Evolutionary conservation across 1,140 invertebrate species (phyloP).

Genomic region (Micrasema minimum): DNA sequence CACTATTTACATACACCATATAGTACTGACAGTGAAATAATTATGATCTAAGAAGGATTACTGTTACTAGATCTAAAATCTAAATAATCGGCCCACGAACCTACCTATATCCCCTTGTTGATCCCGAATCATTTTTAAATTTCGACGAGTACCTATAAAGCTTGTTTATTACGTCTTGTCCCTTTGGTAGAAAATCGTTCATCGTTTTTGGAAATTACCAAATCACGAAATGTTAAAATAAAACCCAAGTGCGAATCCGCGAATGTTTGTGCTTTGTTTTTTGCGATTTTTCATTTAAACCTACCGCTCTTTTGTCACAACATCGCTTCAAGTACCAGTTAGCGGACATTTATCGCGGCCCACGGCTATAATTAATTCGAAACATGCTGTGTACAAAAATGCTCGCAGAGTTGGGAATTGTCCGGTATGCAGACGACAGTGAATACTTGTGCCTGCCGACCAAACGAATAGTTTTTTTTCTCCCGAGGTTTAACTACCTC

Average conservation of each 20-base stretch:
- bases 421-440: slow-evolving; percentile 38
- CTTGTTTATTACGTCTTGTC: no score
- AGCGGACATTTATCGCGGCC: slow-evolving; percentile 34
- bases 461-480: slow-evolving; percentile 26
- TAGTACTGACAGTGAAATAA: no score
- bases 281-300: slow-evolving; percentile 31
- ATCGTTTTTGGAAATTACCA: no score
- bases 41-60: no score
- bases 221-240: no score
- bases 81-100: no score
- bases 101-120: no score
- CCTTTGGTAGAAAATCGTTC: no score
- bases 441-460: slow-evolving; percentile 7
- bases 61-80: no score
- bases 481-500: slow-evolving; percentile 18
- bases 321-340: slow-evolving; percentile 31
- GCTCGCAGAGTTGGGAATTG: slow-evolving; percentile 23
- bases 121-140: no score
- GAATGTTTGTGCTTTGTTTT: slow-evolving; percentile 27
- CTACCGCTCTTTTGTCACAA: slow-evolving; percentile 34
- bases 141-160: no score
- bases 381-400: slow-evolving; percentile 35
- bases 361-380: slow-evolving; percentile 35
- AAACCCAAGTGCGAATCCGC: slow-evolving; percentile 9
- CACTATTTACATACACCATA: no score